Percentiles rank a stretch among this genome's conserved stretches.
Evolutionary conservation across 2,113 vertebrate genomes (phyloP).

Genomic region (Periophthalmodon schlosseri): DNA sequence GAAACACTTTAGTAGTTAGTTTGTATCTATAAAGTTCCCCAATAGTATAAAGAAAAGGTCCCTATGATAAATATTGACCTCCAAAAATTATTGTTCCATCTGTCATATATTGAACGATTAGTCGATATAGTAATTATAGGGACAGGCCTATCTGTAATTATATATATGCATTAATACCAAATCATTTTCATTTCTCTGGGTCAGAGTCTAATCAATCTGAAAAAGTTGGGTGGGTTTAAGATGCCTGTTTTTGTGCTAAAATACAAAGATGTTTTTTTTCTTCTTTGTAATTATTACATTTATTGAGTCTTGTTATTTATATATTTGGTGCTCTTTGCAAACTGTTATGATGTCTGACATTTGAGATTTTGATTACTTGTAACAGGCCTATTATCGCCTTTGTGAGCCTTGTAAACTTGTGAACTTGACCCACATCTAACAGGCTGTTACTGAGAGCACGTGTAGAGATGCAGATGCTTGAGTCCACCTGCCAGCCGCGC

Average conservation of each 20-base stretch:
- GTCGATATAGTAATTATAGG: too few species aligned
- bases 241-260: not conserved
- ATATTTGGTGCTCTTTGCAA: too few species aligned
- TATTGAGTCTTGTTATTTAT: not conserved
- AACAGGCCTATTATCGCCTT: conserved; percentile 36
- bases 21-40: too few species aligned
- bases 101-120: too few species aligned
- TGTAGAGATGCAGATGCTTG: conserved; percentile 58
- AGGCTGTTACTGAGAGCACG: conserved; percentile 39
- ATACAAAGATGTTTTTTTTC: not conserved
- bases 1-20: too few species aligned
- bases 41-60: too few species aligned
- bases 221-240: not conserved
- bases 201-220: not conserved
- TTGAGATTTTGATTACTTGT: conserved; percentile 1
- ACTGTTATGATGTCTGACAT: not conserved
- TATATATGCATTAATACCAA: too few species aligned
- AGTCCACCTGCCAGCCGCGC: conserved; percentile 51
- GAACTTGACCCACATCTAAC: conserved; percentile 52
- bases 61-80: too few species aligned
- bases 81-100: too few species aligned
- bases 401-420: conserved; percentile 33
- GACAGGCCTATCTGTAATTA: too few species aligned
- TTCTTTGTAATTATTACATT: not conserved
- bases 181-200: not conserved